Evolutionary conservation across 2,888 invertebrate species (phyloP).

Genomic region (Hydrotaea diabolus): DNA sequence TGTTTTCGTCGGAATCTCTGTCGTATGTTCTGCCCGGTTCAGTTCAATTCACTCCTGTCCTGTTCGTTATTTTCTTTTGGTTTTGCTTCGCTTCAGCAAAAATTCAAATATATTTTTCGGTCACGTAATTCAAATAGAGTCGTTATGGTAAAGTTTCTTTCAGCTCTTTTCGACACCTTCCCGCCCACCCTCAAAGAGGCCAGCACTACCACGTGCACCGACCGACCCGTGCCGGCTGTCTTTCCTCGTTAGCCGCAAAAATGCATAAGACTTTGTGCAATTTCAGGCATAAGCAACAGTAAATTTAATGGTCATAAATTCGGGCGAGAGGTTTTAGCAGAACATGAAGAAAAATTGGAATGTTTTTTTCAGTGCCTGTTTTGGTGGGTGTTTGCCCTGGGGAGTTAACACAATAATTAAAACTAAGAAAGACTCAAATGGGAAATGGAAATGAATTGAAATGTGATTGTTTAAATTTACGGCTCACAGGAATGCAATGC

Average conservation of each 20-base stretch:
- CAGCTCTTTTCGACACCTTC: constrained; percentile 5
- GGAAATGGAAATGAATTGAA: constrained; percentile 24
- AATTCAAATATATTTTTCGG: constrained; percentile 66
- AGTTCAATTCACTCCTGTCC: neutral
- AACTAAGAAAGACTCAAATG: constrained; percentile 32
- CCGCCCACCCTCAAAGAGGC: constrained; percentile 4
- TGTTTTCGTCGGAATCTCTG: constrained; percentile 1
- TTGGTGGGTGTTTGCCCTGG: neutral
- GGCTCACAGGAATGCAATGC: neutral
- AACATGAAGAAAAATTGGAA: neutral
- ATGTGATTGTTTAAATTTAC: constrained; percentile 16
- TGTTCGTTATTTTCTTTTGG: constrained; percentile 23
- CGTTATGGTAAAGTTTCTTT: constrained; percentile 61
- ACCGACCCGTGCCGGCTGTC: neutral
- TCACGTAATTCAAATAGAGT: constrained; percentile 69
- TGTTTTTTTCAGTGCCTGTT: constrained; percentile 19
- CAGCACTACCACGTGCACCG: neutral
- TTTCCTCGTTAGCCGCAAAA: constrained; percentile 12
- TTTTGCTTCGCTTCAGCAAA: constrained; percentile 41
- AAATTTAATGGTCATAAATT: constrained; percentile 37
- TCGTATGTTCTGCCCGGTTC: neutral
- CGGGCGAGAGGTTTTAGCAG: neutral
- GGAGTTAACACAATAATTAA: constrained; percentile 46
- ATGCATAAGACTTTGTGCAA: constrained; percentile 31
- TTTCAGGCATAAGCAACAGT: constrained; percentile 24